Evolutionary conservation across 2,888 invertebrate species (phyloP), one percentile per base, ranked within the genome.

Genomic region (Cremastinae sp.): DNA sequence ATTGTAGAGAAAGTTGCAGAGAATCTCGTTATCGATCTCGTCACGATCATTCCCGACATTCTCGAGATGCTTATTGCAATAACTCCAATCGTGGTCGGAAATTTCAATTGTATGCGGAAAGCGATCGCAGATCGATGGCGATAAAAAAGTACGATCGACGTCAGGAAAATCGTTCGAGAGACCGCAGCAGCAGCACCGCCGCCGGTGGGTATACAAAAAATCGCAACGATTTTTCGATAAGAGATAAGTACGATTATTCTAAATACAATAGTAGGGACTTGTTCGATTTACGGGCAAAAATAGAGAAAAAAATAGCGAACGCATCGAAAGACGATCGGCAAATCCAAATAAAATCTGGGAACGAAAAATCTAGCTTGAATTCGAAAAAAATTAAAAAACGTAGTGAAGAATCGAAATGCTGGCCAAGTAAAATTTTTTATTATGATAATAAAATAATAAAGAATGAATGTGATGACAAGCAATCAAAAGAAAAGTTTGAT

Each of bases 41-140:
- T 4, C 0, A 36, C 49, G 49, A 49, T 20, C 53, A 36, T 45
- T 53, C 22, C 5, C 53, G 22, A 7, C 2, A 49, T 18, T 16
- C 54, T 12, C 49, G 43, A 64, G 18, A 51, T 8, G 1, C 16
- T 8, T 34, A 20, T 8, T 20, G 9, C 12, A 16, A n/a, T n/a
- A n/a, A 38, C 20, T 7, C 43, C 8, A 38, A 53, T 41, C 18
- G 38, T 7, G 47, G 28, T 14, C 36, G 36, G 43, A 43, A 18
- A 14, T 51, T 10, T 38, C 8, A 65, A 16, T 10, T 12, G 36
- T 1, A 41, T 47, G 0, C 45, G 72, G 62, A 16, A 56, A 61
- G 8, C 53, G 61, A 47, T 65, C 69, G 54, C 59, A 62, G 53
- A 70, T 51, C 71, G 51, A 16, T 74, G 75, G 14, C 69, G 61